phyloP scores from a whole-genome alignment of 2,113 vertebrate species.

The Bungarus multicinctus region DNA sequence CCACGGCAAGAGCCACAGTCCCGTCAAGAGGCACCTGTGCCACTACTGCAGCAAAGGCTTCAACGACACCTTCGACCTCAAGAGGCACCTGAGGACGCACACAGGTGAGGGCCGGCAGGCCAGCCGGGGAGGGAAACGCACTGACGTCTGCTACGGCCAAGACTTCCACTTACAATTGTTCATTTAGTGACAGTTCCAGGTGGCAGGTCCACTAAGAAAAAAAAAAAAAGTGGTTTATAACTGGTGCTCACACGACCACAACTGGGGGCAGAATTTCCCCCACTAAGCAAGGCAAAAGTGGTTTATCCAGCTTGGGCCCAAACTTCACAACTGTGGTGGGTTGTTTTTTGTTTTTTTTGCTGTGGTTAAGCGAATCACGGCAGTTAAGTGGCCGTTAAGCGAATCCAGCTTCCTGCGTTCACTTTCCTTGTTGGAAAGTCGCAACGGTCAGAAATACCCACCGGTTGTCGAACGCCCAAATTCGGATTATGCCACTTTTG shows the following conservation, averaged over 20 bases:
- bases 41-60: constrained; percentile 86
- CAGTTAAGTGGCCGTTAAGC: not conserved
- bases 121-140: not conserved
- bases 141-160: not conserved
- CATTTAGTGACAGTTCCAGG: not conserved
- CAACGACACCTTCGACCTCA: constrained; percentile 89
- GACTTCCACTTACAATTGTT: not conserved
- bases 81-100: constrained; percentile 88
- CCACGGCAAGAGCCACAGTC: constrained; percentile 87
- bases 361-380: not conserved
- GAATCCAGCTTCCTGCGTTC: not conserved
- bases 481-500: not conserved
- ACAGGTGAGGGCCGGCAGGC: constrained; percentile 69
- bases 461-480: not conserved
- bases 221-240: not conserved
- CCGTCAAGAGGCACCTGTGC: constrained; percentile 80
- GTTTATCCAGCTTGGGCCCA: not conserved
- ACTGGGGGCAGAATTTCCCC: not conserved
- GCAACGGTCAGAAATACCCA: not conserved
- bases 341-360: not conserved
- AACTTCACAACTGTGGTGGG: not conserved
- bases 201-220: not conserved
- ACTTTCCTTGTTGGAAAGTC: not conserved
- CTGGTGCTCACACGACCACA: not conserved
- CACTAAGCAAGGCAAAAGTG: not conserved